phyloP scores from a whole-genome alignment of 2,888 invertebrate genomes.

The Epiperipatus broadwayi region DNA sequence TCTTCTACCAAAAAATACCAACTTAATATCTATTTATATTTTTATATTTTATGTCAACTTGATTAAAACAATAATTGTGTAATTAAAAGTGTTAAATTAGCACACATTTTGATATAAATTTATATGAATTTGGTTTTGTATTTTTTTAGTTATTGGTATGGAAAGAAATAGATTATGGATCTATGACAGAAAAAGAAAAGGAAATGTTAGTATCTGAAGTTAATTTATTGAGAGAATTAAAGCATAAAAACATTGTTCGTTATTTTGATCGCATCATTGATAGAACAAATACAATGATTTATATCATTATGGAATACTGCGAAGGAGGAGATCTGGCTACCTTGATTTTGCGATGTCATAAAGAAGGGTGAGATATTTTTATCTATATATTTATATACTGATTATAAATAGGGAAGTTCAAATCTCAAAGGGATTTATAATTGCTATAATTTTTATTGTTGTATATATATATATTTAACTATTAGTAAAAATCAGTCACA shows the following conservation, averaged over 20 bases:
- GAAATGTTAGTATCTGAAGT: conserved; percentile 38
- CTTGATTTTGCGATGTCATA: conserved; percentile 34
- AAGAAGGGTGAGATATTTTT: conserved; percentile 17
- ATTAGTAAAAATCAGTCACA: too few relatives aligned
- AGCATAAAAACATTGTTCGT: conserved; percentile 38
- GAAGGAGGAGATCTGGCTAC: conserved; percentile 39
- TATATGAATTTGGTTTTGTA: conserved; percentile 20
- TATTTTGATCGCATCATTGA: conserved; percentile 40
- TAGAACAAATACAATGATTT: conserved; percentile 37
- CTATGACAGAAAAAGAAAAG: conserved; percentile 36
- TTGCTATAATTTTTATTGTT: too few relatives aligned
- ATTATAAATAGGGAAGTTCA: too few relatives aligned
- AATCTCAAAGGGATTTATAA: too few relatives aligned
- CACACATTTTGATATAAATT: not conserved
- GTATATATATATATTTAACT: too few relatives aligned
- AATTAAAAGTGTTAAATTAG: too few relatives aligned
- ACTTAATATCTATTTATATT: too few relatives aligned
- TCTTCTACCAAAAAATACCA: too few relatives aligned
- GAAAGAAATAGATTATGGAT: conserved; percentile 41
- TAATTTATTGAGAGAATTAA: conserved; percentile 35
- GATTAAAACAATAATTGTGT: too few relatives aligned
- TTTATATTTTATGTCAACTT: too few relatives aligned
- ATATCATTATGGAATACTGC: conserved; percentile 44
- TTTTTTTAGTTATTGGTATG: too few relatives aligned
- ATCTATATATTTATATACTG: too few relatives aligned